Conservation (phyloP, 2,888 invertebrate species). For the Lobophora halterata region DNA sequence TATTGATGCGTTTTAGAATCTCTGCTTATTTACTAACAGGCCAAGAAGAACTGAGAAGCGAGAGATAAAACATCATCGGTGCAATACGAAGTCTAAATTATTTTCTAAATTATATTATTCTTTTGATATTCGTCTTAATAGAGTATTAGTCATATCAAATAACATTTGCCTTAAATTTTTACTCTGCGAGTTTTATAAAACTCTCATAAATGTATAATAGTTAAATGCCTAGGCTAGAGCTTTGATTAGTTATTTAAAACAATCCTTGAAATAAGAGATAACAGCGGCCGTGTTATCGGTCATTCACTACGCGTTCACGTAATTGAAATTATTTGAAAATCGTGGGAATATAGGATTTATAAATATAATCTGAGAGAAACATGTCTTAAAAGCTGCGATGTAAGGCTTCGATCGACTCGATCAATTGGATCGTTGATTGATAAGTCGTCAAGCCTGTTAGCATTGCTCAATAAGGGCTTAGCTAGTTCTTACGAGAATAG, state of each 20-base stretch:
- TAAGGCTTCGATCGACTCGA: constrained; percentile 14
- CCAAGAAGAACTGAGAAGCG: no score
- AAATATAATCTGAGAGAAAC: constrained; percentile 11
- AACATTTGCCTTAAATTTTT: no score
- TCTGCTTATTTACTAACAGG: no score
- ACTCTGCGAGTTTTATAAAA: background rate
- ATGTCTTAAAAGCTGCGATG: constrained; percentile 9
- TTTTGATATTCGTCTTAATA: no score
- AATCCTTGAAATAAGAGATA: constrained; percentile 28
- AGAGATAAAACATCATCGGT: no score
- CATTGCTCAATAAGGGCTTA: constrained; percentile 25
- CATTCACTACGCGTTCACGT: constrained; percentile 29
- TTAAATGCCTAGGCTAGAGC: background rate
- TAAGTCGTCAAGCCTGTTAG: constrained; percentile 24
- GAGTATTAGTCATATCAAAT: no score
- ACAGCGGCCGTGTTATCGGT: constrained; percentile 28
- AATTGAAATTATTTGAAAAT: constrained; percentile 27
- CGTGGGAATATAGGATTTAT: constrained; percentile 24
- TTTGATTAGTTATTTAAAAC: constrained; percentile 15
- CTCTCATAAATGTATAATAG: constrained; percentile 4
- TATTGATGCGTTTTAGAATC: no score
- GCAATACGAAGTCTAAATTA: no score
- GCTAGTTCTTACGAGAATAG: constrained; percentile 19
- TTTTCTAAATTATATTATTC: no score
- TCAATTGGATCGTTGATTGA: constrained; percentile 21